These are phyloP conservation scores for Bombus pyrosoma DNA, from an alignment of 1,140 invertebrate species.

Conservation along the genomic window DNA sequence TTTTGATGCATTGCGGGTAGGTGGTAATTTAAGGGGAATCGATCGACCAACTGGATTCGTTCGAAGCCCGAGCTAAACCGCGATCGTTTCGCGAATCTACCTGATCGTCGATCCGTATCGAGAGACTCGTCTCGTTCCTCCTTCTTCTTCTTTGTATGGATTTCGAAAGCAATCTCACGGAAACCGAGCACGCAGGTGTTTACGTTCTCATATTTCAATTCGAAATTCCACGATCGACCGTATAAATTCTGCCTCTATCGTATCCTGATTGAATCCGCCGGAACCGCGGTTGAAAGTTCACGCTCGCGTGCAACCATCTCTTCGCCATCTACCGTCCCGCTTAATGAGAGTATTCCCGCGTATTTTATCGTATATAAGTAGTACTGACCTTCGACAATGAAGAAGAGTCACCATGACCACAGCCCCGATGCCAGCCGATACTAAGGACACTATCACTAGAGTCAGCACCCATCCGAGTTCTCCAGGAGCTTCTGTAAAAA, in stretches of 20 bases:
- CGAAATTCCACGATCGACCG: constrained; percentile 21
- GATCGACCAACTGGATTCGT: constrained; percentile 7
- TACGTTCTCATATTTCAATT: constrained; percentile 53
- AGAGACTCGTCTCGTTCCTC: constrained; percentile 24
- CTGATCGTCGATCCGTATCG: constrained; percentile 64
- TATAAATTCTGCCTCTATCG: background rate
- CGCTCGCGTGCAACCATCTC: too few species aligned
- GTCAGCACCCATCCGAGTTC: constrained; percentile 83
- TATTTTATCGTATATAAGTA: background rate
- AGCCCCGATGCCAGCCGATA: constrained; percentile 83
- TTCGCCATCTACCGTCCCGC: background rate
- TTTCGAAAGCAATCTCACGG: constrained; percentile 45
- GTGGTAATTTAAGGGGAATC: constrained; percentile 62
- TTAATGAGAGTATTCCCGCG: background rate
- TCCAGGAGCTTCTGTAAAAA: constrained; percentile 80
- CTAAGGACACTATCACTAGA: constrained; percentile 82
- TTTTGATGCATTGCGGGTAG: constrained; percentile 56
- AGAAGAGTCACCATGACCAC: constrained; percentile 83
- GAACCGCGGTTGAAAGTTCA: background rate
- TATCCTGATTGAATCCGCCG: constrained; percentile 24
- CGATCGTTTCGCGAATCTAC: constrained; percentile 63
- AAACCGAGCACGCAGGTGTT: constrained; percentile 39
- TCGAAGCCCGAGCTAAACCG: constrained; percentile 44
- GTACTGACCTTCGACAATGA: constrained; percentile 82
- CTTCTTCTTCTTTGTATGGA: constrained; percentile 15